Evolutionary conservation across 2,888 invertebrate species (phyloP).

Genomic region (Pristionchus mayeri): DNA sequence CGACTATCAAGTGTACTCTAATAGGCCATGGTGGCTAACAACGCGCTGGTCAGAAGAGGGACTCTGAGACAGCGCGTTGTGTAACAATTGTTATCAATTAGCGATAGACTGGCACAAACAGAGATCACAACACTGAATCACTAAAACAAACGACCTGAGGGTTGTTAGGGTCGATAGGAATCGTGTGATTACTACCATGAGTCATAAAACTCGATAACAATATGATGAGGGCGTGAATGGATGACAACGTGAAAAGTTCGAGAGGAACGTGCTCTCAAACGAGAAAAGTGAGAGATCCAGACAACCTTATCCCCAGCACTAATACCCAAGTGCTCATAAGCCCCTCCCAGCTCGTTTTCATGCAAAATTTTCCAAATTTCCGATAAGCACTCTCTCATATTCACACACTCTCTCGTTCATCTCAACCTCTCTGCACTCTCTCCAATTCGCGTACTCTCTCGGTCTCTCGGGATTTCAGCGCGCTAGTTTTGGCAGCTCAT

Average conservation of each 20-base stretch:
- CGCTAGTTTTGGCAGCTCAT: conserved; percentile 8
- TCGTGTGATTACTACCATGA: neutral
- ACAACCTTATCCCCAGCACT: too few relatives aligned
- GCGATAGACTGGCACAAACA: neutral
- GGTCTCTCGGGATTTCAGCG: neutral
- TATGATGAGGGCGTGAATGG: too few relatives aligned
- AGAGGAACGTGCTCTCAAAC: too few relatives aligned
- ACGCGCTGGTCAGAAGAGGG: neutral
- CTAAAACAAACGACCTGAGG: neutral
- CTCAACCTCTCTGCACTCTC: too few relatives aligned
- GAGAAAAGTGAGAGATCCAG: neutral
- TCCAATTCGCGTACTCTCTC: too few relatives aligned
- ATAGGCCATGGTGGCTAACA: neutral
- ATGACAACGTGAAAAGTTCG: too few relatives aligned
- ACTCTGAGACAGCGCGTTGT: neutral
- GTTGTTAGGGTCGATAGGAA: neutral
- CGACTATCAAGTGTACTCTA: neutral
- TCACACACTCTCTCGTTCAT: neutral
- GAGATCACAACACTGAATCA: conserved; percentile 37
- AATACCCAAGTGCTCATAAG: too few relatives aligned
- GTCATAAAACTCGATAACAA: too few relatives aligned
- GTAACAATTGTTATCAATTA: neutral
- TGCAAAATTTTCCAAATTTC: neutral
- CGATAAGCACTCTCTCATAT: neutral
- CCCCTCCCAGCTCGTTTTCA: too few relatives aligned